Evolutionary conservation across 1,140 invertebrate species (phyloP).

Genomic region (Cepaea nemoralis): DNA sequence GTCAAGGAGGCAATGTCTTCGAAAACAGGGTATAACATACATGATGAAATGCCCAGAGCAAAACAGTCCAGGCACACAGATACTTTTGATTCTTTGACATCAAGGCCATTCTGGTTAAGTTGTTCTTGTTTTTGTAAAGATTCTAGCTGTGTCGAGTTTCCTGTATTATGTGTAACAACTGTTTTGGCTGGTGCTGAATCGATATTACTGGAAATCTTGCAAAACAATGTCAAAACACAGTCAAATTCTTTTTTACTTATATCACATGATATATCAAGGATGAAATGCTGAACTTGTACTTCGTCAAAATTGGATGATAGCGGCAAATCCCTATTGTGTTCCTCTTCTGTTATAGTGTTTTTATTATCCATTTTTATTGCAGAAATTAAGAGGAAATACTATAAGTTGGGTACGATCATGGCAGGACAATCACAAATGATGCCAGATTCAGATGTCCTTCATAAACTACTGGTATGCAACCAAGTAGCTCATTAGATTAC

Average conservation of each 20-base stretch:
- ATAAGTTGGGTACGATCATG: too few relatives aligned
- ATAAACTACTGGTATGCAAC: too few relatives aligned
- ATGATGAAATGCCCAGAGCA: neutral
- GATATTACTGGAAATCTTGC: neutral
- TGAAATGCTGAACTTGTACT: constrained; percentile 63
- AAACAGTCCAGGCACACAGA: constrained; percentile 13
- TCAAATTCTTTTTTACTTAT: constrained; percentile 52
- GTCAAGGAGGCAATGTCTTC: too few relatives aligned
- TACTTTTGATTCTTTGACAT: neutral
- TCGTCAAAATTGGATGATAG: constrained; percentile 66
- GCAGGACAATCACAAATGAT: too few relatives aligned
- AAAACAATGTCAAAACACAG: constrained; percentile 56
- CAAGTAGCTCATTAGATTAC: too few relatives aligned
- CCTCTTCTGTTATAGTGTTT: neutral
- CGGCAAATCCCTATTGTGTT: constrained; percentile 61
- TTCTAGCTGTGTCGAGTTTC: neutral
- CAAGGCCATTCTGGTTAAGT: neutral
- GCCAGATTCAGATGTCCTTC: too few relatives aligned
- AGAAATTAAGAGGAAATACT: too few relatives aligned
- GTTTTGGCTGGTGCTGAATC: constrained; percentile 6
- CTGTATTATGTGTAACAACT: neutral
- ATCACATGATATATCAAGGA: constrained; percentile 60
- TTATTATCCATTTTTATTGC: too few relatives aligned
- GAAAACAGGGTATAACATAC: neutral
- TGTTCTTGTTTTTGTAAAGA: neutral